Evolutionary conservation across 1,140 invertebrate species (phyloP).

Genomic region (Bombus cullumanus): DNA sequence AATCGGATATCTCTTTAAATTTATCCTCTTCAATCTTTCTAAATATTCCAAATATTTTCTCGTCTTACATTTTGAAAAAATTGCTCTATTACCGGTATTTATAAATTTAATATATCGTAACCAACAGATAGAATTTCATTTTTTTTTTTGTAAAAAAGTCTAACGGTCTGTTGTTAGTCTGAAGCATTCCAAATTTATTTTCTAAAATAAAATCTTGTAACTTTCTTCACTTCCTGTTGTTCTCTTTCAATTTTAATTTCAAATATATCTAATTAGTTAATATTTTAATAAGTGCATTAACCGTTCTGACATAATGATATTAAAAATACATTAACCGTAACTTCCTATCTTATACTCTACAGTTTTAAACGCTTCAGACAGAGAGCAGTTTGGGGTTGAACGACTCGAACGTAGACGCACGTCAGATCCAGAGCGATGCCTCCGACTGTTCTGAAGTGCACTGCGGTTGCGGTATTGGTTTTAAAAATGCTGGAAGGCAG

Average conservation of each 20-base stretch:
- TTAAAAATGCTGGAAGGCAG: slow-evolving; percentile 1
- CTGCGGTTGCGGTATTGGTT: slow-evolving; percentile 18
- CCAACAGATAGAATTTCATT: neutral
- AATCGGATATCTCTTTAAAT: too few relatives aligned
- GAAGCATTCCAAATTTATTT: neutral
- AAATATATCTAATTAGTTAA: neutral
- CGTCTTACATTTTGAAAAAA: neutral
- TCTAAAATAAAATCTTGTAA: neutral
- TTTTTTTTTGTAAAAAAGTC: neutral
- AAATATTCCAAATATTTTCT: too few relatives aligned
- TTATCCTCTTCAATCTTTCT: too few relatives aligned
- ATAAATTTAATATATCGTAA: neutral
- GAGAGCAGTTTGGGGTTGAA: slow-evolving; percentile 39
- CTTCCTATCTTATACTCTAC: slow-evolving; percentile 26
- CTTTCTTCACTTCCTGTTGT: neutral
- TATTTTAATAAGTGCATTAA: too few relatives aligned
- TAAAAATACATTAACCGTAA: neutral
- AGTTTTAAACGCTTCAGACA: slow-evolving; percentile 53
- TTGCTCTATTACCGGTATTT: neutral
- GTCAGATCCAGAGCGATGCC: slow-evolving; percentile 22
- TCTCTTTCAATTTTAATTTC: neutral
- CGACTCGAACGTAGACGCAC: neutral
- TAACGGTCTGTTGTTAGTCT: neutral
- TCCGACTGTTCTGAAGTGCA: slow-evolving; percentile 14
- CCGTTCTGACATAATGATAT: neutral